Base-by-base conservation (phyloP, 2,888 invertebrate species). In the Epinotia nisella region DNA sequence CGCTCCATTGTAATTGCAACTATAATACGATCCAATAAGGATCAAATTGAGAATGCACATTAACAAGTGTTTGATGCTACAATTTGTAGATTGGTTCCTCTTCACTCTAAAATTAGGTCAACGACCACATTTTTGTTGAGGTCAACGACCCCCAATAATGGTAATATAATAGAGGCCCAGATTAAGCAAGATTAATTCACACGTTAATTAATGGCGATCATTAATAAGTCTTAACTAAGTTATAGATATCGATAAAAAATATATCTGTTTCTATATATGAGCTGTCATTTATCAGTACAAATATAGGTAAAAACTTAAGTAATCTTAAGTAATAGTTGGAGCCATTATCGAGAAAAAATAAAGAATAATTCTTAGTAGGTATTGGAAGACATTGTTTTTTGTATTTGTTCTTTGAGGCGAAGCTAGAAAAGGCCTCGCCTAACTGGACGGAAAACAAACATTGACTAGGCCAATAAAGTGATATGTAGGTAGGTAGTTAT, bases 31-130 rank as follows among this genome's bases (percentile, higher is more conserved):
- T 0, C 2, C 0, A n/a, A 45, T 71, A 61, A 45, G n/a, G 29
- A 7, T 29, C 35, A 55, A 45, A 45, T 55, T 3, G 1, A 7
- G 15, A 24, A 49, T 5, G 10, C 19, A 3, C 2, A 45, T 13
- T 15, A 10, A 60, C n/a, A 53, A 24, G n/a, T 39, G 21, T 24
- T 35, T 4, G 35, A 29, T 55, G 35, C 17, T 24, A 61, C 17
- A 66, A 66, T 66, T 41, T 35, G 55, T 41, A 21, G 55, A 56
- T 56, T 56, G 3, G 21, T 56, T 29, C 62, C 24, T n/a, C 35
- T 21, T 17, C 3, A 35, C 15, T 41, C 5, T 51, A 49, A 67
- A 72, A 72, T 49, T 72, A 60, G 67, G 67, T 68, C 61, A 62
- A 72, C 13, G 66, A 71, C 67, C 71, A 21, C 45, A 21, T 21